Conservation (phyloP, 92 coral and sea anemone species). For the Scolanthus callimorphus region DNA sequence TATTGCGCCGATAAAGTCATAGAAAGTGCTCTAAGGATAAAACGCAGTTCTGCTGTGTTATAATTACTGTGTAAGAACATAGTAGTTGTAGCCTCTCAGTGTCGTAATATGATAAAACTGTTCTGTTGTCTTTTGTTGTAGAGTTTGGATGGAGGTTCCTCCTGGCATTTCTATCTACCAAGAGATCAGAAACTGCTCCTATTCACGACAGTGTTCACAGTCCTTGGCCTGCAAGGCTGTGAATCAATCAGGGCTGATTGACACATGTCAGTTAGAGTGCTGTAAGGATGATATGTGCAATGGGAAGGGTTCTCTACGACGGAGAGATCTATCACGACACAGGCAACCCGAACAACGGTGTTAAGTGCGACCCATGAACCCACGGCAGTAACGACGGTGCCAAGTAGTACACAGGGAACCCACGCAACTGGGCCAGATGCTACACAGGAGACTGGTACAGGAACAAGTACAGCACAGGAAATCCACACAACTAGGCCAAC, state of each 20-base stretch:
- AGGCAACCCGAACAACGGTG: neutral
- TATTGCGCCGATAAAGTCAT: too few species aligned
- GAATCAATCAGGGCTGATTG: slow-evolving; percentile 9
- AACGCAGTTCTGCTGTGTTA: too few species aligned
- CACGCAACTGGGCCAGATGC: neutral
- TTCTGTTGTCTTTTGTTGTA: neutral
- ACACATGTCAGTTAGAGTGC: slow-evolving; percentile 10
- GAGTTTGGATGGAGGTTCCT: neutral
- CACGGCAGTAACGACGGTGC: neutral
- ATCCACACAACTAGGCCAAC: neutral
- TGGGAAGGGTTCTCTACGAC: neutral
- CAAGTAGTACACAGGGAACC: slow-evolving; percentile 2
- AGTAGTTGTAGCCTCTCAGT: too few species aligned
- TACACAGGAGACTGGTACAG: neutral
- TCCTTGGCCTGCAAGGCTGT: neutral
- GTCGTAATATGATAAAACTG: too few species aligned
- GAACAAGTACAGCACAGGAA: neutral
- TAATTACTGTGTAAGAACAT: too few species aligned
- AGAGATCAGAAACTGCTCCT: slow-evolving; percentile 21
- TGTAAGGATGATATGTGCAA: slow-evolving; percentile 23
- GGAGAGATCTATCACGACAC: neutral
- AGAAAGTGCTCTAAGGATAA: too few species aligned
- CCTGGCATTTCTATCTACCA: slow-evolving; percentile 6
- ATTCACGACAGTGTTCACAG: neutral
- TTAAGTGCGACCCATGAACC: neutral